Evolutionary conservation across 2,888 invertebrate species (phyloP), one percentile per base, ranked within the genome.

Genomic region (Nymphalis urticae): DNA sequence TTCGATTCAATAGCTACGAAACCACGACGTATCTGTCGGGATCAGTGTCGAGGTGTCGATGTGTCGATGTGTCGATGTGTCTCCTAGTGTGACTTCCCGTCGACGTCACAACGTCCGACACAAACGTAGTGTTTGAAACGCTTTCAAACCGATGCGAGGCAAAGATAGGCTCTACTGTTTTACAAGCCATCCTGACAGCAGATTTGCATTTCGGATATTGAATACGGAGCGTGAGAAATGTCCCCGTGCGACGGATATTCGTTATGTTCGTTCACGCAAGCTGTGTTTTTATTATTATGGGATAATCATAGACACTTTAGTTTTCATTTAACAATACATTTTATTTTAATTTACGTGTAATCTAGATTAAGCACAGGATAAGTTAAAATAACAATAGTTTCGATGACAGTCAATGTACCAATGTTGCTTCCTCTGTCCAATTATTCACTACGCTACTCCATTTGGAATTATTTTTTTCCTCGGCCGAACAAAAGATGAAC

Each of bases 201-300:
- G 73, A 89, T 90, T 89, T 89, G 88, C 88, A 89, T 90, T 82
- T 83, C 66, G 81, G 79, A 79, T 79, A 80, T 79, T 78, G 80
- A 79, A 79, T 66, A 75, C 79, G 78, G 80, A 80, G 67, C 77
- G 77, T 79, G 75, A 75, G 78, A 79, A 83, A 77, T 81, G 79
- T 79, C 78, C 66, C 50, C 16, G 60, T 62, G 13, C 36, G n/a
- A 21, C n/a, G 16, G 17, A 66, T 61, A 21, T 42, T 19, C 53
- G 68, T 66, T 69, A 48, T 58, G 56, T 60, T 68, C 61, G 60
- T 56, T 48, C 51, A 51, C 47, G 27, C 2, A 32, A 47, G 32
- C n/a, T 54, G 48, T 9, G 1, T 47, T 53, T 16, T 48, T 16
- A n/a, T 24, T 24, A 10, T 27, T 10, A n/a, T 7, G 59, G 3